These are phyloP conservation scores for Sarcophaga caerulescens DNA, from an alignment of 2,888 invertebrate genomes.

Conservation along the genomic window DNA sequence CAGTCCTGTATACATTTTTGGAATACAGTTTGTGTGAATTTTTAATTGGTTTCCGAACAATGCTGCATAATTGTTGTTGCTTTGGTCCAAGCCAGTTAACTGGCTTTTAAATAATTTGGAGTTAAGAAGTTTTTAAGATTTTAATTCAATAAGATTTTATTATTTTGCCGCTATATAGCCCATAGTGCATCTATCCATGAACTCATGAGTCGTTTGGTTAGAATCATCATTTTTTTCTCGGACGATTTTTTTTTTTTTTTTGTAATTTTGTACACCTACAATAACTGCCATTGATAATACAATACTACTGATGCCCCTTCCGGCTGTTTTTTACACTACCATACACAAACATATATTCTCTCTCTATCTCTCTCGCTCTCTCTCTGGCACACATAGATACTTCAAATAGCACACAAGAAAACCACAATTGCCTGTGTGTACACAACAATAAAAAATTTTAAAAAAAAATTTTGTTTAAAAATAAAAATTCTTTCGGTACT, in stretches of 20 bases:
- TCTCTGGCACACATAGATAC: neutral
- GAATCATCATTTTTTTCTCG: conserved; percentile 36
- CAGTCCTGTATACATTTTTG: too few relatives aligned
- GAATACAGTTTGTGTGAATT: too few relatives aligned
- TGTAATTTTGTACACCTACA: conserved; percentile 59
- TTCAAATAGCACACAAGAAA: conserved; percentile 25
- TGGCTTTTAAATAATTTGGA: too few relatives aligned
- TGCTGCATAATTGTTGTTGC: too few relatives aligned
- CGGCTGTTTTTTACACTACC: conserved; percentile 52
- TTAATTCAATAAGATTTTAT: too few relatives aligned
- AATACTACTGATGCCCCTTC: conserved; percentile 56
- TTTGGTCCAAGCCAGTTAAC: too few relatives aligned
- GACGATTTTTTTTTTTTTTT: conserved; percentile 35
- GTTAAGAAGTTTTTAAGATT: too few relatives aligned
- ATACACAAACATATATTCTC: neutral
- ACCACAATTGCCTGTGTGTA: conserved; percentile 50
- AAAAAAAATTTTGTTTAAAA: conserved; percentile 39
- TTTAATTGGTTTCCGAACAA: too few relatives aligned
- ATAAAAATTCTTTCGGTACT: neutral
- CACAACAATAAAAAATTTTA: conserved; percentile 39
- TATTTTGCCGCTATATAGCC: neutral
- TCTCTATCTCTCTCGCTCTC: neutral
- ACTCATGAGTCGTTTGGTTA: conserved; percentile 44
- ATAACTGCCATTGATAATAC: conserved; percentile 59
- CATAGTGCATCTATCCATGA: conserved; percentile 33